Conservation (phyloP, 2,888 invertebrate genomes). For the Epistrophe eligans region DNA sequence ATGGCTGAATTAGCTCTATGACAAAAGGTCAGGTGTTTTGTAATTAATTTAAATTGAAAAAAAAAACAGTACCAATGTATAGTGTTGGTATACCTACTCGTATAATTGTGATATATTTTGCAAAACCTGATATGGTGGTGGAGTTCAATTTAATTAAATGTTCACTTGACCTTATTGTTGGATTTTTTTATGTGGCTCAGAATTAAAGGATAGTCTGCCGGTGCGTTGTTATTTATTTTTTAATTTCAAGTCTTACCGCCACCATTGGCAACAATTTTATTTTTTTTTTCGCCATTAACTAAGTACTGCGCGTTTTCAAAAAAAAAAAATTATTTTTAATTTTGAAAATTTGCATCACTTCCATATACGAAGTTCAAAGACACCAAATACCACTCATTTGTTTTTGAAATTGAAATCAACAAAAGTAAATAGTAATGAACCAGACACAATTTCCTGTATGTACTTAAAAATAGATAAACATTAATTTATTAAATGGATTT, state of each 20-base stretch:
- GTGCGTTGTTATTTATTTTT: background rate
- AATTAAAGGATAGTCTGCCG: background rate
- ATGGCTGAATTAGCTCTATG: constrained; percentile 49
- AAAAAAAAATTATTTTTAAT: background rate
- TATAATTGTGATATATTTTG: constrained; percentile 38
- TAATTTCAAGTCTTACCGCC: constrained; percentile 23
- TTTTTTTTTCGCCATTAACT: background rate
- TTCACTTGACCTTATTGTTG: constrained; percentile 64
- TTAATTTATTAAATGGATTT: constrained; percentile 63
- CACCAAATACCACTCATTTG: constrained; percentile 14
- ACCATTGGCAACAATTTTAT: constrained; percentile 16
- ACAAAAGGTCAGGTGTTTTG: constrained; percentile 62
- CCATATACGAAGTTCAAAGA: constrained; percentile 48
- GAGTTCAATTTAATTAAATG: constrained; percentile 60
- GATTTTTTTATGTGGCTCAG: background rate
- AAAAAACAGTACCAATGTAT: background rate
- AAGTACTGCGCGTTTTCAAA: background rate
- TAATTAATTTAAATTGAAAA: constrained; percentile 42
- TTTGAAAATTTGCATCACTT: background rate
- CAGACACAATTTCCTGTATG: constrained; percentile 67
- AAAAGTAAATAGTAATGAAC: constrained; percentile 41
- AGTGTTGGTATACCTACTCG: background rate
- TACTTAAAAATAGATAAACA: constrained; percentile 73
- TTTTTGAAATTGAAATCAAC: constrained; percentile 36
- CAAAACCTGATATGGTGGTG: constrained; percentile 28